A percentile compares a stretch with the other conserved stretches of the same genome.
Conservation (phyloP, 2,113 vertebrate species). For the Apteryx owenii region DNA sequence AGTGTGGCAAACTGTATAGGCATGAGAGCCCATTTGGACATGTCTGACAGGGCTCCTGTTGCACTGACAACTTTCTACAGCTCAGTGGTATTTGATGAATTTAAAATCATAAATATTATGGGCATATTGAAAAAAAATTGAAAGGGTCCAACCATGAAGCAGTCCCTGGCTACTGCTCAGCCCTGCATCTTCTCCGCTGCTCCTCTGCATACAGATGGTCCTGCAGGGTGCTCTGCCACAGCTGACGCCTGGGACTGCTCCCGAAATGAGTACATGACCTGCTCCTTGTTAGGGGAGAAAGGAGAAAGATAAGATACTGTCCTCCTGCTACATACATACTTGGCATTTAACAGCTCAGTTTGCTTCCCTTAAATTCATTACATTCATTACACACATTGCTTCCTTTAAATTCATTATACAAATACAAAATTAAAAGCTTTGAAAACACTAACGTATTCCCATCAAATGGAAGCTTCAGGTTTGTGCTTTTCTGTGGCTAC, state of each 20-base stretch:
- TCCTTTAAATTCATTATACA: conserved; percentile 21
- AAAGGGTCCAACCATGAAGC: background rate
- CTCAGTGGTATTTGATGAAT: background rate
- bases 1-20: background rate
- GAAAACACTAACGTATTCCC: conserved; percentile 36
- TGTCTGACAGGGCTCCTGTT: background rate
- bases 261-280: rapidly evolving
- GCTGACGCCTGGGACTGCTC: background rate
- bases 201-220: background rate
- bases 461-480: conserved; percentile 36
- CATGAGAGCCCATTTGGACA: background rate
- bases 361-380: background rate
- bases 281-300: background rate
- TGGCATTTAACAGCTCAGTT: background rate
- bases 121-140: background rate
- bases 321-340: background rate
- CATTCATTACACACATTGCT: background rate
- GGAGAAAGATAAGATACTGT: background rate
- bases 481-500: conserved; percentile 9
- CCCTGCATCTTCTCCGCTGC: background rate
- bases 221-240: background rate
- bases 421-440: conserved; percentile 50
- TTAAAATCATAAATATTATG: conserved; percentile 20
- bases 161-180: background rate
- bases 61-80: background rate